phyloP scores from a whole-genome alignment of 2,113 vertebrate genomes.

The Piliocolobus tephrosceles region DNA sequence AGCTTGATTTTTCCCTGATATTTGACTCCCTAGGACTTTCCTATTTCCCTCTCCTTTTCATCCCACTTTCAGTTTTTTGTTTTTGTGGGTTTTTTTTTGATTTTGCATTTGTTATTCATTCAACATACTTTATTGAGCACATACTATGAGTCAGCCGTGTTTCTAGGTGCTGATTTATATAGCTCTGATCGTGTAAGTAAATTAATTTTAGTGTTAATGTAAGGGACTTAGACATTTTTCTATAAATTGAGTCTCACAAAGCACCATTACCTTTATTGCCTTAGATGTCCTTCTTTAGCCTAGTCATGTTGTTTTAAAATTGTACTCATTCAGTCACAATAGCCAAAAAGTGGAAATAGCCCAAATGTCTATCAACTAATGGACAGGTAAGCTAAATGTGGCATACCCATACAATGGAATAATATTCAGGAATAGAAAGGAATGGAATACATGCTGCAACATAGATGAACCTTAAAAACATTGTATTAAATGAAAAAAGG shows the following conservation, averaged over 20 bases:
- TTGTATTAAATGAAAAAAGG: not conserved
- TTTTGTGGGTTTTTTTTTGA: no score
- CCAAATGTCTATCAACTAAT: not conserved
- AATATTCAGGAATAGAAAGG: not conserved
- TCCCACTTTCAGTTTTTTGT: not conserved
- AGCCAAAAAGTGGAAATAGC: not conserved
- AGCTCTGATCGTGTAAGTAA: not conserved
- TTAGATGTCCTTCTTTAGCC: not conserved
- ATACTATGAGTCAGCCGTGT: not conserved
- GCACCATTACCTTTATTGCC: not conserved
- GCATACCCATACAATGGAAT: not conserved
- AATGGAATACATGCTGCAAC: not conserved
- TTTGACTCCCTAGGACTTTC: not conserved
- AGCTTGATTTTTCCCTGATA: not conserved
- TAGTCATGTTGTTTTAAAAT: constrained; percentile 22
- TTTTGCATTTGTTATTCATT: not conserved
- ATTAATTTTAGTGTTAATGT: not conserved
- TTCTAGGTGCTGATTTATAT: constrained; percentile 14
- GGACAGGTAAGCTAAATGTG: not conserved
- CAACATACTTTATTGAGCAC: not conserved
- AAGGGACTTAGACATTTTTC: not conserved
- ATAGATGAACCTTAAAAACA: not conserved
- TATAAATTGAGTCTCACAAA: not conserved
- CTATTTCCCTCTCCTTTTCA: not conserved
- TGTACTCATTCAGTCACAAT: not conserved